A percentile compares a stretch with the other conserved stretches of the same genome.
Evolutionary conservation across 2,797 vertebrate species (phyloP).

Genomic region (Nannoperca obscura): DNA sequence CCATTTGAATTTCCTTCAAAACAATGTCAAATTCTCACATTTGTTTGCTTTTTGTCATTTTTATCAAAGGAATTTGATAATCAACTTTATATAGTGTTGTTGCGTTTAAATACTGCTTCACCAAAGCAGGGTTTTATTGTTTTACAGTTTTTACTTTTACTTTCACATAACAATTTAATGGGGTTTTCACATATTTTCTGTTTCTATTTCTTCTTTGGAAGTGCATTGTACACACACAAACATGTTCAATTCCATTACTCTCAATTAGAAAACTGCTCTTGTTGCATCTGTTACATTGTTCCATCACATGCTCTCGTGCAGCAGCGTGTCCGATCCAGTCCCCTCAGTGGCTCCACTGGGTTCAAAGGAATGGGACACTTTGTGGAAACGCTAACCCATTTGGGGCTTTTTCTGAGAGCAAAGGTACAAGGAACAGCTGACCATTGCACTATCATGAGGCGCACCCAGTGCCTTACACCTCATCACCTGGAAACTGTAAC

Average conservation of each 20-base stretch:
- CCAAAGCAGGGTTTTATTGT: conserved; percentile 35
- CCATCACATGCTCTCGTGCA: not conserved
- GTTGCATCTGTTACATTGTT: conserved; percentile 22
- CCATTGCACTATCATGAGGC: conserved; percentile 59
- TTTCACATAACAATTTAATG: conserved; percentile 12
- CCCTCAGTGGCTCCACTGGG: not conserved
- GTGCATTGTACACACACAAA: conserved; percentile 19
- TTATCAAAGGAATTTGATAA: conserved; percentile 41
- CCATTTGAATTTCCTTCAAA: not conserved
- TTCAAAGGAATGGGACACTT: conserved; percentile 20
- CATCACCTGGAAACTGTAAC: conserved; percentile 53
- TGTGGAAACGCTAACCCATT: not conserved
- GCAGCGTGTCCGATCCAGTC: conserved; percentile 10
- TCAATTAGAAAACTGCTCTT: conserved; percentile 30
- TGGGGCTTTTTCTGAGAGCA: conserved; percentile 7
- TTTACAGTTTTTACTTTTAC: not conserved
- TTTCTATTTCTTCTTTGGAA: conserved; percentile 39
- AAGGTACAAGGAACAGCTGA: conserved; percentile 49
- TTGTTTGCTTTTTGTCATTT: conserved; percentile 13
- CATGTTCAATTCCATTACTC: not conserved
- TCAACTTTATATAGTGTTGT: conserved; percentile 52
- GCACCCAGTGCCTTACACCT: conserved; percentile 62
- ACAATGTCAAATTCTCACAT: conserved; percentile 24
- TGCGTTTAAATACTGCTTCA: conserved; percentile 51
- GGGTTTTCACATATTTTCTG: conserved; percentile 2